phyloP scores from a whole-genome alignment of 2,888 invertebrate species.

The Cabera pusaria region DNA sequence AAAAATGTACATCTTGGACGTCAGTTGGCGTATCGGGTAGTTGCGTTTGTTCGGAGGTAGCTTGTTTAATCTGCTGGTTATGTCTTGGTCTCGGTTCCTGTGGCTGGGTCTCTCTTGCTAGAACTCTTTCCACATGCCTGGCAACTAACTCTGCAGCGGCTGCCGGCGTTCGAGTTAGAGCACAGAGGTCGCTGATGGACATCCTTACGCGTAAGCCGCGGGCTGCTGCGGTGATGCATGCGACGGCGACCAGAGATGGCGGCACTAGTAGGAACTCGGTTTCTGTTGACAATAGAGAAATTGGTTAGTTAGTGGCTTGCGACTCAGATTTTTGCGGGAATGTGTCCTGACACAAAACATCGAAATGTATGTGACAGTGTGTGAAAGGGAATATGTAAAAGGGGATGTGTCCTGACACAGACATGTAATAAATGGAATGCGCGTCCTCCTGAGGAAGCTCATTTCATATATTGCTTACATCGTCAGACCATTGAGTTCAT shows the following conservation, averaged over 20 bases:
- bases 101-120: slow-evolving; percentile 82
- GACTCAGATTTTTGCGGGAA: too few relatives aligned
- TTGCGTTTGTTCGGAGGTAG: slow-evolving; percentile 59
- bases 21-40: slow-evolving; percentile 86
- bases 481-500: too few relatives aligned
- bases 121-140: slow-evolving; percentile 82
- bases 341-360: too few relatives aligned
- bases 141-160: slow-evolving; percentile 81
- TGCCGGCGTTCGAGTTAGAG: slow-evolving; percentile 74
- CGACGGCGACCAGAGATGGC: slow-evolving; percentile 88
- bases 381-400: too few relatives aligned
- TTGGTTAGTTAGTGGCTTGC: slow-evolving; percentile 2
- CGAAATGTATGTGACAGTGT: too few relatives aligned
- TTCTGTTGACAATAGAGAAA: slow-evolving; percentile 79
- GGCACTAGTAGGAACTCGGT: slow-evolving; percentile 88
- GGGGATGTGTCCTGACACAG: too few relatives aligned
- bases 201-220: slow-evolving; percentile 81
- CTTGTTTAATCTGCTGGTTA: slow-evolving; percentile 55
- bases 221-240: slow-evolving; percentile 87
- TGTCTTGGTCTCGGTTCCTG: slow-evolving; percentile 63
- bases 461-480: too few relatives aligned
- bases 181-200: slow-evolving; percentile 70
- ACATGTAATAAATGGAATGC: too few relatives aligned
- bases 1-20: slow-evolving; percentile 85
- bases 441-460: too few relatives aligned